Conservation (phyloP, 1,140 invertebrate species). For the Ooceraea biroi region DNA sequence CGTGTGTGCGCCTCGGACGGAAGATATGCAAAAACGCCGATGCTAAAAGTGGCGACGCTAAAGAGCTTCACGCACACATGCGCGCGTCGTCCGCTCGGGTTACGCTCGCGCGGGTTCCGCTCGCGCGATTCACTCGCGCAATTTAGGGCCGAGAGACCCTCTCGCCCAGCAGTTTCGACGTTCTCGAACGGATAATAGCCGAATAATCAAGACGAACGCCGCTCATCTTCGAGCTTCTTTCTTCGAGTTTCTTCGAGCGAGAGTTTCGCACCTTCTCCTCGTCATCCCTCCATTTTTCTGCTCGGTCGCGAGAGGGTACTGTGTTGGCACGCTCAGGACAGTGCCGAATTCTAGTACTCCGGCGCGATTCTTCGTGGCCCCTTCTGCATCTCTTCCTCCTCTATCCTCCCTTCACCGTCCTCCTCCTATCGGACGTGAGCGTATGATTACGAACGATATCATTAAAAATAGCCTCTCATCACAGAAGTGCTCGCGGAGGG, state of each 20-base stretch:
- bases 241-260: not conserved
- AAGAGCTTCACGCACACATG: slow-evolving; percentile 50
- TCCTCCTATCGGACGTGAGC: slow-evolving; percentile 10
- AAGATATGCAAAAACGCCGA: not conserved
- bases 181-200: not conserved
- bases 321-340: not conserved
- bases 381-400: no score
- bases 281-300: not conserved
- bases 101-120: no score
- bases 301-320: not conserved
- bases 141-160: not conserved
- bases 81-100: not conserved
- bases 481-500: slow-evolving; percentile 36
- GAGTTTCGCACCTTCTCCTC: not conserved
- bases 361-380: not conserved
- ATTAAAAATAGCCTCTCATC: slow-evolving; percentile 70
- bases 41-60: slow-evolving; percentile 45
- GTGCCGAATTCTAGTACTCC: slow-evolving; percentile 44
- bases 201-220: not conserved
- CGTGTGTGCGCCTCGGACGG: not conserved
- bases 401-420: not conserved
- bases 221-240: not conserved
- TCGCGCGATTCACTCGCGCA: no score
- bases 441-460: slow-evolving; percentile 70
- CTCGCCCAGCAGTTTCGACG: not conserved